These are phyloP conservation scores for Congeria kusceri DNA, from an alignment of 2,888 invertebrate genomes.

Conservation along the genomic window DNA sequence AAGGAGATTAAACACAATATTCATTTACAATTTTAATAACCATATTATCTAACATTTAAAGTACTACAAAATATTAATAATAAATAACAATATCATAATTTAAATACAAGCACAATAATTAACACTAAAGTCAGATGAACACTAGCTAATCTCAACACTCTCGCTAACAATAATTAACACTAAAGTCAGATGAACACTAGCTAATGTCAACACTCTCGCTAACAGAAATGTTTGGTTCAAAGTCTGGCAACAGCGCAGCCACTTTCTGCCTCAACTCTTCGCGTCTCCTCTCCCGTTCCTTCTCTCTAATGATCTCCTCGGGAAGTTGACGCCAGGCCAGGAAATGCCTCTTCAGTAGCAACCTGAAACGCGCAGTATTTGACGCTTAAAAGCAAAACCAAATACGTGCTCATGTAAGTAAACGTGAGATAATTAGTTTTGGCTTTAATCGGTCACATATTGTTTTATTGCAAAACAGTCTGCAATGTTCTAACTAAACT, in stretches of 20 bases:
- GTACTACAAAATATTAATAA: too few relatives aligned
- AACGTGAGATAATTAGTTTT: too few relatives aligned
- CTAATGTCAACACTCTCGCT: conserved; percentile 44
- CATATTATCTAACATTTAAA: too few relatives aligned
- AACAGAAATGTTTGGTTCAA: conserved; percentile 59
- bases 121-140: not conserved
- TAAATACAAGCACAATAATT: not conserved
- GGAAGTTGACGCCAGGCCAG: conserved; percentile 78
- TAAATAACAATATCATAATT: too few relatives aligned
- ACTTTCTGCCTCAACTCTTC: conserved; percentile 83
- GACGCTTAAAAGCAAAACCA: too few relatives aligned
- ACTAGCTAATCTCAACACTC: not conserved
- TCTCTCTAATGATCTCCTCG: conserved; percentile 71
- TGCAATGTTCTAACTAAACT: too few relatives aligned
- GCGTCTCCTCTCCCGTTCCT: conserved; percentile 76
- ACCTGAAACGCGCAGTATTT: conserved; percentile 59
- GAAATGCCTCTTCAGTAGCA: conserved; percentile 75
- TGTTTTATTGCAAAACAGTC: too few relatives aligned
- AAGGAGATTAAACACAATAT: too few relatives aligned
- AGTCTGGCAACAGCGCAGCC: conserved; percentile 82
- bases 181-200: conserved; percentile 4
- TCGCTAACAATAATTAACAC: too few relatives aligned
- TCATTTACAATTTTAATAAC: too few relatives aligned
- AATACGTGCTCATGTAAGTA: too few relatives aligned
- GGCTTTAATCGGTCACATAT: too few relatives aligned